Base-by-base conservation (phyloP, 2,888 invertebrate species). In the Scrobipalpa costella region DNA sequence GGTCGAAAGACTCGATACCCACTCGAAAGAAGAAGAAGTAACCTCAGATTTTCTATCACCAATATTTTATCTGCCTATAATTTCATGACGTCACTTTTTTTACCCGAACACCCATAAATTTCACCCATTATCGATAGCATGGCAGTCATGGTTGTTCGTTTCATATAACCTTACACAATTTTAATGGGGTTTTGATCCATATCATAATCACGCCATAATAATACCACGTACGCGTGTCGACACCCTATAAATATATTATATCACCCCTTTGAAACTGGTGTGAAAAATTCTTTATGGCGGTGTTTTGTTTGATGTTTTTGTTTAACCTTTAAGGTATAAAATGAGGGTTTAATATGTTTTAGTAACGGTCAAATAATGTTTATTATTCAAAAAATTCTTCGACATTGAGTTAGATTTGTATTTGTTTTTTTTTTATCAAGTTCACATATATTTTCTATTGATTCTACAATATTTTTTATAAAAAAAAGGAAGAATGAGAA, bases 181-280 rank as follows among this genome's bases (percentile, higher is more conserved):
- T 47, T 50, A 19, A 50, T 50, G 44, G 15, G 15, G 15, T 9
- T 15, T 44, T 44, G 27, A 60, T 44, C n/a, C 19, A 9, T 40
- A 59, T 59, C 59, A 59, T 44, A 59, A 59, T 52, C 17, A 61
- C 52, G 11, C 36, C 21, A 21, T 52, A 47, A 27, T n/a, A n/a
- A 34, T 17, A 50, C 34, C 6, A 15, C 34, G 13, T n/a, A 17
- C 15, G 55, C 47, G 52, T 61, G 64, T 61, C 57, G n/a, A 19
- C 61, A 57, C 47, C 47, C 21, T 49, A 57, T 64, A 61, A 64
- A 61, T 55, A 55, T 17, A 27, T 55, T 34, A 33, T 7, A 55
- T 27, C n/a, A 34, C 55, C 55, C 55, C 34, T 15, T 5, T 34
- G 15, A 52, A 27, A 52, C 17, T 15, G 49, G 49, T 49, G 17